Evolutionary conservation across 2,797 vertebrate species (phyloP).

Genomic region (Gallinago stenura): DNA sequence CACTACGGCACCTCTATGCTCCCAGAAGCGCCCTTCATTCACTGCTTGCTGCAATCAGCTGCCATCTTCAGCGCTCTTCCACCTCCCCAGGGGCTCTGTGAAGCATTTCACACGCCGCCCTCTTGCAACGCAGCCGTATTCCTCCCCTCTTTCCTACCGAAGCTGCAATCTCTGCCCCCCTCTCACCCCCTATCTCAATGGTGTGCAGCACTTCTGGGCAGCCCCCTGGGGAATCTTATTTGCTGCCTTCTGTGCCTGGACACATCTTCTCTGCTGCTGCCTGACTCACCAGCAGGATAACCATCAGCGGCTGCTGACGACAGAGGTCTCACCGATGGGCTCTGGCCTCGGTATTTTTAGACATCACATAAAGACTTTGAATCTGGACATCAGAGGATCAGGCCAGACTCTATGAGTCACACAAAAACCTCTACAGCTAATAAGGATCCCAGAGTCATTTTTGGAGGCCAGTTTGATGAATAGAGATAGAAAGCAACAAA

Average conservation of each 20-base stretch:
- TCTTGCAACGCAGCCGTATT: neutral
- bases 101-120: neutral
- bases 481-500: neutral
- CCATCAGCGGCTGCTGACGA: fast-evolving
- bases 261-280: neutral
- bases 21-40: neutral
- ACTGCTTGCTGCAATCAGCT: neutral
- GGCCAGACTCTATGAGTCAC: neutral
- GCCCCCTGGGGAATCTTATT: fast-evolving
- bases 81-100: too few relatives aligned
- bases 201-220: neutral
- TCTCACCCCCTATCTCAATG: fast-evolving
- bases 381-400: neutral
- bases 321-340: neutral
- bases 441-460: neutral
- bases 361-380: neutral
- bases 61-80: neutral
- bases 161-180: neutral
- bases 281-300: neutral
- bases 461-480: neutral
- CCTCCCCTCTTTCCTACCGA: neutral
- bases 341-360: neutral
- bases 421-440: neutral
- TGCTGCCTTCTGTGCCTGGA: neutral
- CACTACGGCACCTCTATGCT: fast-evolving